phyloP scores from a whole-genome alignment of 2,797 vertebrate genomes.

The Brachyrhaphis roseni region DNA sequence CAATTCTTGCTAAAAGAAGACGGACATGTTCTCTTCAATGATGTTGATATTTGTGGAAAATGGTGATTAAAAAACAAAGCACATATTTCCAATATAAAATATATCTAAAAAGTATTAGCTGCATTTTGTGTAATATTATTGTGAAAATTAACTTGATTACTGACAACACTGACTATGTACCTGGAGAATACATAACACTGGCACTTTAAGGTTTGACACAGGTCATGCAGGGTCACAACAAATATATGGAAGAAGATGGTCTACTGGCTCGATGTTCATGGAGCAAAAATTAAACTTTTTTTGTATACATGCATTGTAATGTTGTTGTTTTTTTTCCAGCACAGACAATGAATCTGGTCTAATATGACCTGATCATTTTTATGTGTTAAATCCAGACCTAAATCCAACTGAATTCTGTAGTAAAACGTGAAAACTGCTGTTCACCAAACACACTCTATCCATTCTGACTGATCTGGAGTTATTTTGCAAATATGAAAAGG shows the following conservation, averaged over 20 bases:
- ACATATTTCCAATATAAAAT: no score
- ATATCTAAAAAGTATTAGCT: no score
- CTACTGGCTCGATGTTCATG: not conserved
- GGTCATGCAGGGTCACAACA: no score
- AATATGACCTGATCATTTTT: not conserved
- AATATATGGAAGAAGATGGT: not conserved
- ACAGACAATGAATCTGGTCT: not conserved
- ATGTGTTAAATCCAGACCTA: not conserved
- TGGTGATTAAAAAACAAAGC: no score
- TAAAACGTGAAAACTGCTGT: not conserved
- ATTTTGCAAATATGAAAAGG: not conserved
- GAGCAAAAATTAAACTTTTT: not conserved
- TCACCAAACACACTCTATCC: not conserved
- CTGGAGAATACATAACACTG: no score
- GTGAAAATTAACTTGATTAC: no score
- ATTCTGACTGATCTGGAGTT: not conserved
- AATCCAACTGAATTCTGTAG: not conserved
- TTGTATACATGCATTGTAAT: not conserved
- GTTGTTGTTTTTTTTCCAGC: no score
- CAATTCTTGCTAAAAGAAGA: no score
- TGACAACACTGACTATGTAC: no score
- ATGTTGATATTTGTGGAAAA: no score
- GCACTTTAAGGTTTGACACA: not conserved
- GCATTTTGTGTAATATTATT: no score
- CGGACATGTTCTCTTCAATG: no score